Base-by-base conservation (phyloP, 2,888 invertebrate genomes). In the Eugnorisma glareosa region DNA sequence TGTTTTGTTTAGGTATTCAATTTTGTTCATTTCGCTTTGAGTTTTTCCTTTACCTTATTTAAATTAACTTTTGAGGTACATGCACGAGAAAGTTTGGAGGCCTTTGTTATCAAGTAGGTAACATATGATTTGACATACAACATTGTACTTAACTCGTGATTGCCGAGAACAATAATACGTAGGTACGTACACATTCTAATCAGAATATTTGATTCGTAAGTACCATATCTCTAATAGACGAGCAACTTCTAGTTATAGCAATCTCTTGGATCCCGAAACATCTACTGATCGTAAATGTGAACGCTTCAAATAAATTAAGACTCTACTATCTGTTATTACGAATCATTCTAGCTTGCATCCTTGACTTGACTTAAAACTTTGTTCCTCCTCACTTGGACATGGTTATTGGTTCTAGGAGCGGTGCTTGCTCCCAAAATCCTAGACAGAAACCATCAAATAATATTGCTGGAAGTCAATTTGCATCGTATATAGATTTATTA, bases 231-330 rank as follows among this genome's bases (percentile, higher is more conserved):
- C 75, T 79, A 76, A 82, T 84, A 77, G 69, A 80, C 37, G 40
- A 77, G 74, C 67, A 67, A 68, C 57, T 83, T 77, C 73, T 66
- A 54, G 76, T 86, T 81, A 86, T 86, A 79, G 79, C 85, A 48
- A 74, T 69, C 84, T 79, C 77, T 84, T 81, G 43, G 67, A 77
- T 78, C 75, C 81, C 76, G 28, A 74, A 86, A 73, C 70, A 75
- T 75, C 73, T 72, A 78, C 61, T 43, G 73, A 67, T 85, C 83
- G 75, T 89, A 84, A 83, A 86, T 67, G 68, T 74, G n/a, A 48
- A 45, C 59, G 10, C 15, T 28, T 21, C 70, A 67, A 57, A 68
- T 80, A 74, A 87, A 82, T 85, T 82, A 43, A 73, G 45, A 68
- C 79, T 72, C 68, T 84, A 81, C 18, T 2, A 2, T 3, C 10